Conservation (phyloP, 2,113 vertebrate species). For the Salvelinus fontinalis region DNA sequence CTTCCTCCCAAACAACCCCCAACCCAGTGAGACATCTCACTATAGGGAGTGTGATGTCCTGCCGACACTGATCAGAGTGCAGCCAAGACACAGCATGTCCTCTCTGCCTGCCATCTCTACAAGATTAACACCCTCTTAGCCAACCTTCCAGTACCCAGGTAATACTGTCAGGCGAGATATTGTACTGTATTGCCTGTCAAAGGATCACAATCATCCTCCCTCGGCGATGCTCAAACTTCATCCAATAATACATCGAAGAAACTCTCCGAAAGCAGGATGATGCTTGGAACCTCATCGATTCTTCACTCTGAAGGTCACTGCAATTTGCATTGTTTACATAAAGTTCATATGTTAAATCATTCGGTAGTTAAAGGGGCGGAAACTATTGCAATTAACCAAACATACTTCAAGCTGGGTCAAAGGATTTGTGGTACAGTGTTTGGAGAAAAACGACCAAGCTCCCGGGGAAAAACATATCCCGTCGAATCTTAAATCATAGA, state of each 20-base stretch:
- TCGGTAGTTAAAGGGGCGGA: too few relatives aligned
- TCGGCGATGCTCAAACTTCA: neutral
- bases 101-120: conserved; percentile 2
- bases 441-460: neutral
- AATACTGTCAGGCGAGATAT: neutral
- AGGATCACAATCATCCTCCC: too few relatives aligned
- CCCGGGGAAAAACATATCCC: neutral
- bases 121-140: neutral
- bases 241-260: neutral
- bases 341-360: too few relatives aligned
- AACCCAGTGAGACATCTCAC: neutral
- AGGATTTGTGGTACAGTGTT: neutral
- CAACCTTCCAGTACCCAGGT: neutral
- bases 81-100: conserved; percentile 11
- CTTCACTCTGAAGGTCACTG: too few relatives aligned
- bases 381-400: neutral
- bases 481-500: neutral
- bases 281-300: neutral
- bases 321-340: neutral
- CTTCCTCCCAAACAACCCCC: neutral
- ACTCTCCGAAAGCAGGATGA: neutral
- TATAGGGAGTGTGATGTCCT: conserved; percentile 9
- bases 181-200: neutral
- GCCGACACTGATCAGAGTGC: conserved; percentile 12
- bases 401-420: neutral